These are phyloP conservation scores for Hippolais icterina DNA, from an alignment of 2,113 vertebrate genomes.

Conservation along the genomic window DNA sequence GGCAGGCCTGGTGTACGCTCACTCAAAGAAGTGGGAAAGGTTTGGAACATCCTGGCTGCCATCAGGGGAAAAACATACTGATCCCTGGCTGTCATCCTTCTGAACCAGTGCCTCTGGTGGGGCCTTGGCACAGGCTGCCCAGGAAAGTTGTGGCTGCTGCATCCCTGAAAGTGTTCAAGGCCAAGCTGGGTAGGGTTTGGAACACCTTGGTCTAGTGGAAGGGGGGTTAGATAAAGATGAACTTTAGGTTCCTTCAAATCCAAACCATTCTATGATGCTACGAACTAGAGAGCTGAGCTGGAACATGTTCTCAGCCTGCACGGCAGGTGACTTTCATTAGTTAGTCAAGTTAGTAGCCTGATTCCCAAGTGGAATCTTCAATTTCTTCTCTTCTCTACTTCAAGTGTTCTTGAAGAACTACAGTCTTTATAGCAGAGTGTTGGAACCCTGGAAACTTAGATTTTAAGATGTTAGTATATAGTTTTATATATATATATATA, in stretches of 20 bases:
- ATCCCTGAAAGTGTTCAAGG: background rate
- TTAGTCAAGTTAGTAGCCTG: background rate
- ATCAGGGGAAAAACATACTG: fast-evolving
- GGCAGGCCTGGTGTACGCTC: fast-evolving
- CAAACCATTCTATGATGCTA: background rate
- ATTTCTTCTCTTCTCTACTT: background rate
- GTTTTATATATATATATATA: too few relatives aligned
- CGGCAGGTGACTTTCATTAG: background rate
- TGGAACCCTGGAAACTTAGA: too few relatives aligned
- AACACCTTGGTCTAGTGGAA: background rate
- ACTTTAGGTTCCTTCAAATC: background rate
- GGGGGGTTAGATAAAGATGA: background rate
- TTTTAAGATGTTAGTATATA: too few relatives aligned
- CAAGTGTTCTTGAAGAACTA: background rate
- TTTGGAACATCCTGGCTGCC: background rate
- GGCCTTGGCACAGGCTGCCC: background rate
- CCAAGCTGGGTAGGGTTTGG: background rate
- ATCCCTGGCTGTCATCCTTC: background rate
- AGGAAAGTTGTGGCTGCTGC: background rate
- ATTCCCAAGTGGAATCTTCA: background rate
- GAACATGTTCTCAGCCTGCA: background rate
- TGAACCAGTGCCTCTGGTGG: background rate
- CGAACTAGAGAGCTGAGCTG: background rate
- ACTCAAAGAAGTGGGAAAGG: fast-evolving
- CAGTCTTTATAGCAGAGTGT: background rate